These are phyloP conservation scores for Actinernus sp. DNA, from an alignment of 92 coral and sea anemone genomes.

Conservation along the genomic window DNA sequence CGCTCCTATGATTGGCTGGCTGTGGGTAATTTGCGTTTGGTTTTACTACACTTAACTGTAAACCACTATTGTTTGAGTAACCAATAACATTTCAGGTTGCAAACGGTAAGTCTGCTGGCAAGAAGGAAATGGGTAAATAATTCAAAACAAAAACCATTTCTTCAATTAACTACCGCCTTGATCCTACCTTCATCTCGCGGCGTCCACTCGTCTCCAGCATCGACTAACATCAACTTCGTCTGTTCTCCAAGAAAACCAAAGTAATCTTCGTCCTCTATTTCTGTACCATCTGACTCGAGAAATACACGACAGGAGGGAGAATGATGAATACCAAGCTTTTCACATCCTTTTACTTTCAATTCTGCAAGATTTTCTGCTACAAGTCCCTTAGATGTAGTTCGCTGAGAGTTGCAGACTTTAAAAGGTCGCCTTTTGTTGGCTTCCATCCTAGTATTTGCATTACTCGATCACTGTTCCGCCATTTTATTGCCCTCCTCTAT, in stretches of 20 bases:
- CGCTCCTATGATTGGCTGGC: too few relatives aligned
- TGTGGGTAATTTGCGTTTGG: too few relatives aligned
- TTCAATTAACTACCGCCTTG: too few relatives aligned
- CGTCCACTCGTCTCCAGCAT: slow-evolving; percentile 68
- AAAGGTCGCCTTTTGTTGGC: slow-evolving; percentile 57
- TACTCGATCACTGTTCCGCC: too few relatives aligned
- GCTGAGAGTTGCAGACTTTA: slow-evolving; percentile 78
- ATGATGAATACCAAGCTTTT: slow-evolving; percentile 29
- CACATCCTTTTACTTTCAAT: slow-evolving; percentile 64
- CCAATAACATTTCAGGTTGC: too few relatives aligned
- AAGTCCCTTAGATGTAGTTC: slow-evolving; percentile 70
- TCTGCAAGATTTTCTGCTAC: slow-evolving; percentile 69
- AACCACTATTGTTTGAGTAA: too few relatives aligned
- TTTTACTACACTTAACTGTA: too few relatives aligned
- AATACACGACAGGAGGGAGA: slow-evolving; percentile 71
- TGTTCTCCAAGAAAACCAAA: slow-evolving; percentile 78
- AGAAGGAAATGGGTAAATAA: too few relatives aligned
- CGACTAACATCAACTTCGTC: slow-evolving; percentile 75
- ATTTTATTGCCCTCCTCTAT: too few relatives aligned
- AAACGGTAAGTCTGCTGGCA: too few relatives aligned
- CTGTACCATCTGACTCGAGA: slow-evolving; percentile 91
- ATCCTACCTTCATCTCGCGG: slow-evolving; percentile 53
- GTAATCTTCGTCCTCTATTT: slow-evolving; percentile 90
- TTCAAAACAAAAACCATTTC: too few relatives aligned
- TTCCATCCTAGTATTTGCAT: too few relatives aligned